These are phyloP conservation scores for Excalfactoria chinensis DNA, from an alignment of 2,113 vertebrate genomes.

Conservation along the genomic window DNA sequence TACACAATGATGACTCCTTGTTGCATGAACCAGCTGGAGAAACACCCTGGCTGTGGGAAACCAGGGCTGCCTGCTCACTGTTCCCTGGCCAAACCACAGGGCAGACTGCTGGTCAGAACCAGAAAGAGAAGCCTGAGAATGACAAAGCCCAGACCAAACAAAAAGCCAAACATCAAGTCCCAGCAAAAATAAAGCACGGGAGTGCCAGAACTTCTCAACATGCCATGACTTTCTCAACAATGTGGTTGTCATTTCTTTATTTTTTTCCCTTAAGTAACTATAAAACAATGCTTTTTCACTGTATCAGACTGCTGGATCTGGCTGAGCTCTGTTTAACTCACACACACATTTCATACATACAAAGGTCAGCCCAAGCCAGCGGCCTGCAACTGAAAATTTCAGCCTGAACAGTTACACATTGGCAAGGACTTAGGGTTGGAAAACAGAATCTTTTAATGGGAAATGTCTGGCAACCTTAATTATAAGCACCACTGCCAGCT, in stretches of 20 bases:
- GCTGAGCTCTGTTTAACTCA: background rate
- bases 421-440: constrained; percentile 13
- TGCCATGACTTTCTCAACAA: background rate
- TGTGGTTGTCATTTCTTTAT: background rate
- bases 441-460: constrained; percentile 42
- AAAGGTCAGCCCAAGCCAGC: background rate
- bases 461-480: constrained; percentile 48
- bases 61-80: rapidly evolving
- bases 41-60: background rate
- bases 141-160: background rate
- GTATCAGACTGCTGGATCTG: background rate
- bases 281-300: background rate
- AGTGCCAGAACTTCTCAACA: background rate
- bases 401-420: constrained; percentile 6
- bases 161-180: background rate
- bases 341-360: background rate
- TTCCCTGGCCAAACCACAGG: background rate
- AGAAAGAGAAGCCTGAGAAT: background rate
- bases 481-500: constrained; percentile 43
- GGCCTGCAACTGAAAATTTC: constrained; percentile 31
- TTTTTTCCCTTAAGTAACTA: background rate
- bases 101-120: background rate
- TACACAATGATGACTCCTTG: background rate
- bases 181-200: background rate
- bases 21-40: rapidly evolving